Base-by-base conservation (phyloP, 2,113 vertebrate genomes). In the Seriola aureovittata region DNA sequence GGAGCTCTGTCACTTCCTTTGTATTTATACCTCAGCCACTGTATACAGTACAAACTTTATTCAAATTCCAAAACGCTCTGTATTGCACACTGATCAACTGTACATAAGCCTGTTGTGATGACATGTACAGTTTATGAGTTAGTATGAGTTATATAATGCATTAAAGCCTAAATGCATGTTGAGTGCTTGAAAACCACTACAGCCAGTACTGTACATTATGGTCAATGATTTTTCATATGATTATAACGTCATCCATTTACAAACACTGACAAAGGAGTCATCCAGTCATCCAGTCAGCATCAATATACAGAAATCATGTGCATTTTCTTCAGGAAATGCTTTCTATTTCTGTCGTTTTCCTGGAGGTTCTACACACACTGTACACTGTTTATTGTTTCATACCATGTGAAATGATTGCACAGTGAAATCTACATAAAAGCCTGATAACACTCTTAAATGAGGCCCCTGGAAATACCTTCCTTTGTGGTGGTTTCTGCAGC, bases 1-100 rank as follows among this genome's bases (percentile, higher is more conserved):
- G 6, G 23, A 71, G 23, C 29, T 79, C 21, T 36, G 38, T 60
- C 21, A 55, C 44, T 57, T 44, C 13, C 23, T 72, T 44, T 54
- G 38, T 79, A 75, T 84, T 72, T 70, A 81, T 72, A 75, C 12
- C 38, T 75, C 23, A 89, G 72, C 46, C 68, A 70, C 75, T 76
- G 68, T 55, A 54, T 85, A 85, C 74, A 88, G 75, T 84, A 82
- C 82, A 89, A 88, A 88, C 73, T 66, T 83, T 82, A 82, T 82
- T 88, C 52, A 62, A 81, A 80, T 85, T 85, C 62, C 71, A 81
- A 84, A 89, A 89, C 46, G 58, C 75, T 84, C 29, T 74, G 71
- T 85, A 86, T 81, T 88, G 81, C 82, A 89, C 77, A 81, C 59
- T 57, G 55, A 66, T 78, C 40, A 65, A 68, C 81, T 88, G 82